Base-by-base conservation (phyloP, 2,797 vertebrate genomes). In the Semotilus atromaculatus region DNA sequence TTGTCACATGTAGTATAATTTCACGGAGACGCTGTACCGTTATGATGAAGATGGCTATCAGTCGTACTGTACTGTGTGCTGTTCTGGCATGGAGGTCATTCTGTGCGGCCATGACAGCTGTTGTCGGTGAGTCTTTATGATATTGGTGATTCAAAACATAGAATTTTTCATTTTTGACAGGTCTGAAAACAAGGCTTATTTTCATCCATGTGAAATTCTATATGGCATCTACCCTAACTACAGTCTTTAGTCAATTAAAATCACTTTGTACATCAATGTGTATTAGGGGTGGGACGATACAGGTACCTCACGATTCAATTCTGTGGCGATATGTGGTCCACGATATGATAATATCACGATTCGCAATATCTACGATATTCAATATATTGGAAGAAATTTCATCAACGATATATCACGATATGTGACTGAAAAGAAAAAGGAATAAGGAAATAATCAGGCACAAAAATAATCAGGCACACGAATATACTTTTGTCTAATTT, bases 31-130 rank as follows among this genome's bases (percentile, higher is more conserved):
- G 1, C 88, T 95, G 55, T 93, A 92, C 75, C 91, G 92, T 0
- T 96, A 95, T 2, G 95, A 95, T 71, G 94, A 94, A 0, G 95
- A 96, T 11, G 95, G 95, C 14, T 96, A 95, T 80, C 95, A 96
- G 92, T 96, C 95, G 14, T 96, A 96, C 89, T 96, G 95, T 48
- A 96, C 94, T 21, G 90, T 95, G 85, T 96, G 95, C 91, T 96
- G 95, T 88, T 94, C 94, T 3, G 95, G 95, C 0, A 79, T 93
- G 90, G 93, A 96, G 82, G 94, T 96, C 53, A 85, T 96, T 3
- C 90, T 96, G 66, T 96, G 95, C 78, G 95, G 95, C 6, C 92
- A 94, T 4, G 77, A 90, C 1, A 94, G 93, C 92, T 95, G 95
- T 91, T 94, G 92, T 92, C 94, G 94, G 95, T 95, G 0, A 2